Evolutionary conservation across 2,888 invertebrate species (phyloP).

Genomic region (Sepiola atlantica): DNA sequence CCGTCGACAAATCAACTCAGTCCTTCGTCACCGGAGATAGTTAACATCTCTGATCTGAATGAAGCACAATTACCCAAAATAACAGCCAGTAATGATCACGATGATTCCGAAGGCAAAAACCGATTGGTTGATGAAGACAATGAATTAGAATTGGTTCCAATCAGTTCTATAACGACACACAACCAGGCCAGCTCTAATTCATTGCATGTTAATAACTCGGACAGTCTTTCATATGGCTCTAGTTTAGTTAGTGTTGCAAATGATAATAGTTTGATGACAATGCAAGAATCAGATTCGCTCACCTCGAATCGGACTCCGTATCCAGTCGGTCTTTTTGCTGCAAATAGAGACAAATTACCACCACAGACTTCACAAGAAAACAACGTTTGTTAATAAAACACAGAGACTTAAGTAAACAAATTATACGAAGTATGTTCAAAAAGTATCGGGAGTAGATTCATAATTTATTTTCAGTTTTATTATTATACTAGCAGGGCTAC

Average conservation of each 20-base stretch:
- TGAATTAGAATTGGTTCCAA: not conserved
- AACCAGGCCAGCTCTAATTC: not conserved
- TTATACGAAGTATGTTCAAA: not conserved
- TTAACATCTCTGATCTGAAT: constrained; percentile 19
- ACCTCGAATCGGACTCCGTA: not conserved
- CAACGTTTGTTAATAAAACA: not conserved
- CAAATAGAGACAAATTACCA: not conserved
- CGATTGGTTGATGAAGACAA: not conserved
- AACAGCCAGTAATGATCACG: not conserved
- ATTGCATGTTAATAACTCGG: not conserved
- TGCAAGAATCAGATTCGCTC: not conserved
- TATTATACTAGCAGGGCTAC: too few relatives aligned
- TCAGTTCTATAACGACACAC: not conserved
- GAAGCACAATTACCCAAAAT: not conserved
- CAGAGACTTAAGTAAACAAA: not conserved
- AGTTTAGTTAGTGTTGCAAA: not conserved
- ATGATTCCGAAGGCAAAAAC: not conserved
- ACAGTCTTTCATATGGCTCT: not conserved
- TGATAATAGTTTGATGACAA: not conserved
- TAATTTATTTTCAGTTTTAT: too few relatives aligned
- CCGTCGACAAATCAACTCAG: not conserved
- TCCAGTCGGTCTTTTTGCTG: not conserved
- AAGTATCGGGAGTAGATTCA: too few relatives aligned
- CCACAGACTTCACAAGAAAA: not conserved
- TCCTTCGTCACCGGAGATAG: not conserved